Conservation (phyloP, 30 jellyfish, hydroid and myxozoan species). For the Aurelia sp. region DNA sequence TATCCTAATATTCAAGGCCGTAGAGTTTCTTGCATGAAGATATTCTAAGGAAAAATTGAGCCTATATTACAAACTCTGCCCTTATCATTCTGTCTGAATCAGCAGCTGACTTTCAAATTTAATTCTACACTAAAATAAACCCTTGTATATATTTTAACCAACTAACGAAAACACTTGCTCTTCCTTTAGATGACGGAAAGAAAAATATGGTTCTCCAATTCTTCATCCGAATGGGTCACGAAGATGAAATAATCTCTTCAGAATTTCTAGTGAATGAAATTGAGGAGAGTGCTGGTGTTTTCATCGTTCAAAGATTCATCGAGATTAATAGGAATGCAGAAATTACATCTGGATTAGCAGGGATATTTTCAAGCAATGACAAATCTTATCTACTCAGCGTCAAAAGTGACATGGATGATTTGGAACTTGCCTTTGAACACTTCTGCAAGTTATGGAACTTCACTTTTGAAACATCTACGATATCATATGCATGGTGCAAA, state of each 20-base stretch:
- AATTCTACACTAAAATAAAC: too few relatives aligned
- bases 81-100: too few relatives aligned
- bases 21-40: too few relatives aligned
- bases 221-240: not conserved
- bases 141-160: too few relatives aligned
- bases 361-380: conserved; percentile 45
- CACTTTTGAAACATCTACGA: not conserved
- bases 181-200: not conserved
- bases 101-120: too few relatives aligned
- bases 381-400: conserved; percentile 56
- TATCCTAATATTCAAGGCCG: too few relatives aligned
- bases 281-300: conserved; percentile 36
- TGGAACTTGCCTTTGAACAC: conserved; percentile 23
- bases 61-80: too few relatives aligned
- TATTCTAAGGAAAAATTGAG: too few relatives aligned
- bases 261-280: conserved; percentile 49
- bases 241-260: conserved; percentile 5
- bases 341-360: conserved; percentile 40
- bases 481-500: conserved; percentile 31
- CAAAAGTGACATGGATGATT: conserved; percentile 32
- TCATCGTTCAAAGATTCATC: conserved; percentile 44
- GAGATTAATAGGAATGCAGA: conserved; percentile 24
- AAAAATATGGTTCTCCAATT: not conserved
- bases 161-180: too few relatives aligned
- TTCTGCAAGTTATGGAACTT: conserved; percentile 49